Percentiles rank a stretch among this genome's conserved stretches.
These are phyloP conservation scores for Cercopithecus hamlyni DNA, from an alignment of 2,797 vertebrate species.

Conservation along the genomic window DNA sequence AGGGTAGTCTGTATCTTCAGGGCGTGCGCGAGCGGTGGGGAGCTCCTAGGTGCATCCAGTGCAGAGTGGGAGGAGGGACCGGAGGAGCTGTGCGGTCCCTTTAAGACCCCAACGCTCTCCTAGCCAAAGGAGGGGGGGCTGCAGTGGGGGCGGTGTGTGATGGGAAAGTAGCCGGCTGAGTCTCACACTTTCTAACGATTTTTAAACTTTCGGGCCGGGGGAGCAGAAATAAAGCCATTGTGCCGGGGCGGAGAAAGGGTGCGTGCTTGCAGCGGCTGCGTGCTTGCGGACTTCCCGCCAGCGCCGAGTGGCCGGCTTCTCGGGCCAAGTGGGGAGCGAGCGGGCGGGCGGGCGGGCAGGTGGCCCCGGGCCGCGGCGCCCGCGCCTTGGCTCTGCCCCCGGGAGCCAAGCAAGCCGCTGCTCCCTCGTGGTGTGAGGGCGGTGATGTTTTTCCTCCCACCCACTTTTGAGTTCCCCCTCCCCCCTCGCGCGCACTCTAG, in stretches of 20 bases:
- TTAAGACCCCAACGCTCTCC: conserved; percentile 72
- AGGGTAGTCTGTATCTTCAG: neutral
- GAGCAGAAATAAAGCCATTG: conserved; percentile 47
- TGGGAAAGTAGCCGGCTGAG: conserved; percentile 67
- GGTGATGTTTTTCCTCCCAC: conserved; percentile 79
- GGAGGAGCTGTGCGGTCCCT: conserved; percentile 71
- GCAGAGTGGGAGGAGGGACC: neutral
- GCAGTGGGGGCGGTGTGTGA: conserved; percentile 63
- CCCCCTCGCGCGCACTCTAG: conserved; percentile 55
- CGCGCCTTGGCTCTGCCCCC: conserved; percentile 62
- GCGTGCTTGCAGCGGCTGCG: neutral
- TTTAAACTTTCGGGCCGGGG: conserved; percentile 55
- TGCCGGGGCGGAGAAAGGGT: neutral
- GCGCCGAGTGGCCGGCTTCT: neutral
- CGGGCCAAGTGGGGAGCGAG: conserved; percentile 48
- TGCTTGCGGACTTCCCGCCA: conserved; percentile 49
- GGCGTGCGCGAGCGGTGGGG: neutral
- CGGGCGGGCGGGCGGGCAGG: conserved; percentile 54
- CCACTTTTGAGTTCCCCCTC: conserved; percentile 70
- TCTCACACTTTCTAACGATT: conserved; percentile 66
- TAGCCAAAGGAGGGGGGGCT: conserved; percentile 60
- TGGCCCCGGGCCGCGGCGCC: conserved; percentile 59
- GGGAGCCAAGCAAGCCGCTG: conserved; percentile 1
- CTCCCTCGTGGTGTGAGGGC: conserved; percentile 75
- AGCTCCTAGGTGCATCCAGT: neutral